Conservation (phyloP, 2,113 vertebrate genomes). For the Daubentonia madagascariensis region DNA sequence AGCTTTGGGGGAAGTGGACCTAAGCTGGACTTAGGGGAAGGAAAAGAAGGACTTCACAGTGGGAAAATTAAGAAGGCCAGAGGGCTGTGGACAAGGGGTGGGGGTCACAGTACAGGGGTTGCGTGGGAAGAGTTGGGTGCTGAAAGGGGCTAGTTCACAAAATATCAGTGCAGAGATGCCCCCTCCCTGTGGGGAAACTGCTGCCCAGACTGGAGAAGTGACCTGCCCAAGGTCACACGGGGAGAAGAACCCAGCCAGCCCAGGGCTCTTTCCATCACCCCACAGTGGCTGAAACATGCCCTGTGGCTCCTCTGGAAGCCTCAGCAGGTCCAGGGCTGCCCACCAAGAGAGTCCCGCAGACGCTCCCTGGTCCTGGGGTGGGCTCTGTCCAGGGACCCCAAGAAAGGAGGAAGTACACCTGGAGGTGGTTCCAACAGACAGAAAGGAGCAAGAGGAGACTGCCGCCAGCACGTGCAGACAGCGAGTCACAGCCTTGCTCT, state of each 20-base stretch:
- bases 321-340: neutral
- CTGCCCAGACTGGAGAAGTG: neutral
- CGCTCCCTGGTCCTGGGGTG: neutral
- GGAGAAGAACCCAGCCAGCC: neutral
- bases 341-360: neutral
- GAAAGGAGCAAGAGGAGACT: neutral
- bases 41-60: neutral
- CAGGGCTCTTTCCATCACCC: neutral
- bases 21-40: neutral
- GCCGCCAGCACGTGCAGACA: accelerated
- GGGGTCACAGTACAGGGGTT: neutral
- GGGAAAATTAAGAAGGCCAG: too few species aligned
- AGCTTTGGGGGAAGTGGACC: neutral
- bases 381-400: neutral
- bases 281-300: too few species aligned
- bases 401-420: too few species aligned
- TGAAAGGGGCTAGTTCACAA: neutral
- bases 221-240: neutral
- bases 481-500: accelerated
- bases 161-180: neutral
- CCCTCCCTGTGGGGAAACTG: neutral
- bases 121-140: neutral
- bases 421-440: neutral
- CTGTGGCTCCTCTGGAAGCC: neutral
- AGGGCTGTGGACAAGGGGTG: neutral